Conservation (phyloP, 1,140 invertebrate genomes). For the Leptopilina clavipes region DNA sequence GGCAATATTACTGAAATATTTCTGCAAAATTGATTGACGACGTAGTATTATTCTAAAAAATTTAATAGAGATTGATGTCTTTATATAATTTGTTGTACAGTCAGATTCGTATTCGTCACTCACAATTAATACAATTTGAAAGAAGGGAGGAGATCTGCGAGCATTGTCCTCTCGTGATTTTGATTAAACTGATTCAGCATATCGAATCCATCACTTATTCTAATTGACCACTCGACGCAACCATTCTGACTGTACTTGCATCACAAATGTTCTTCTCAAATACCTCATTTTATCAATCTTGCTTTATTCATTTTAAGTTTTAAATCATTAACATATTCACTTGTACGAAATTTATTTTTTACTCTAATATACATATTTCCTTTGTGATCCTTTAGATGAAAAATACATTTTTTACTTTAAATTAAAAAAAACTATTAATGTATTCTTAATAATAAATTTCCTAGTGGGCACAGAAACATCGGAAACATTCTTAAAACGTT, state of each 20-base stretch:
- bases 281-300: background rate
- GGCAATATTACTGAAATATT: too few relatives aligned
- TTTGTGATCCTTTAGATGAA: too few relatives aligned
- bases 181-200: conserved; percentile 30
- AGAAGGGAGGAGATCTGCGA: conserved; percentile 17
- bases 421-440: too few relatives aligned
- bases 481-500: too few relatives aligned
- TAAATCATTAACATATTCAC: background rate
- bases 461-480: too few relatives aligned
- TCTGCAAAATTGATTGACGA: too few relatives aligned
- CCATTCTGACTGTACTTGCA: background rate
- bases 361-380: too few relatives aligned
- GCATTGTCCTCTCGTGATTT: conserved; percentile 17
- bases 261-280: background rate
- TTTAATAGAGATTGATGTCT: too few relatives aligned
- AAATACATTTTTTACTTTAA: too few relatives aligned
- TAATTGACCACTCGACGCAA: conserved; percentile 1
- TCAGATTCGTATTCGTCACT: conserved; percentile 20
- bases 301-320: background rate
- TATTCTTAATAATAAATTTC: too few relatives aligned
- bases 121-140: conserved; percentile 3
- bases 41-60: too few relatives aligned
- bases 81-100: background rate
- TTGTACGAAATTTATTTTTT: background rate
- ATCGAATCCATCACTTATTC: conserved; percentile 28